Base-by-base conservation (phyloP, 2,797 vertebrate genomes). In the Pyrocephalus nanus region DNA sequence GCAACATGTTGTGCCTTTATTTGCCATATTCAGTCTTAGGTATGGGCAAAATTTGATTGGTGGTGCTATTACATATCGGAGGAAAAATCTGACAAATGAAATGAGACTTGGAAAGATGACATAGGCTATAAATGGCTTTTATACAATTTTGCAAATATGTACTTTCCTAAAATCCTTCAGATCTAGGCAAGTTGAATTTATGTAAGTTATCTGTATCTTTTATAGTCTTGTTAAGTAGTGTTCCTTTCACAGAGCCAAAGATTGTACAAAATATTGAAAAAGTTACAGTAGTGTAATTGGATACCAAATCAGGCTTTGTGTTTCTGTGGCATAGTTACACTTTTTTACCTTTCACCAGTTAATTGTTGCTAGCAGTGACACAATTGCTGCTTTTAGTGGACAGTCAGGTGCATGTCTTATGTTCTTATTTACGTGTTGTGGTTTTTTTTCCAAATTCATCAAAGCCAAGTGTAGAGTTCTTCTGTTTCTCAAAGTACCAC, bases 341-440 rank as follows among this genome's bases (percentile, higher is more conserved):
- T 60, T 30, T 30, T 93, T 9, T 8, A 34, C n/a, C n/a, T 92
- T 86, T 87, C 30, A 58, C 20, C 14, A 15, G 26, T 27, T 84
- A 43, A 27, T 0, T 3, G 3, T 69, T 86, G 23, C 22, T 22
- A 21, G 21, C 47, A 72, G 65, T 47, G 71, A 60, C 58, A 55
- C 54, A 71, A 32, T 55, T 86, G 43, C 54, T 83, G 72, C 11
- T 40, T 15, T 32, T 62, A 64, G 9, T 23, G 30, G 34, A 20
- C 29, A 3, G 18, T 65, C 20, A 5, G n/a, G 15, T 51, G 12
- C 1, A 0, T 12, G 15, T 54, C 18, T 51, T 55, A 3, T 2
- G 6, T 72, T 73, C 3, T 38, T 45, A 15, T 32, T 54, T 72
- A 3, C n/a, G n/a, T 40, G 42, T 2, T 15, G 27, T 25, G 18